These are phyloP conservation scores for Tipula unca DNA, from an alignment of 2,888 invertebrate genomes.

Conservation along the genomic window DNA sequence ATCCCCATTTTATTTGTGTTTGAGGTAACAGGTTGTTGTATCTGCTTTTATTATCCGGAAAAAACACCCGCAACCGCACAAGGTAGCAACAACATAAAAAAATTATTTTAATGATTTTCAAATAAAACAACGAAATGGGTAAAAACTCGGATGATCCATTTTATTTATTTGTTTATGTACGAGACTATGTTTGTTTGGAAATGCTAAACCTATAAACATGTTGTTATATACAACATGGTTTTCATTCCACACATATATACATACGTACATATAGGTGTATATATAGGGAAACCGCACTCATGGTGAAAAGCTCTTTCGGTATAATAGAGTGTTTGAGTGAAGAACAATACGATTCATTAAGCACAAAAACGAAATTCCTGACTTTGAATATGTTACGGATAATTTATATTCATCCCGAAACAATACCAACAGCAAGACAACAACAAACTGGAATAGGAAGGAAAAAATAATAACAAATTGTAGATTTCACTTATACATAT, in stretches of 20 bases:
- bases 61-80: not conserved
- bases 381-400: not conserved
- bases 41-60: not conserved
- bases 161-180: too few species aligned
- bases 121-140: not conserved
- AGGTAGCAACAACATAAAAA: too few species aligned
- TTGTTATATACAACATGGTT: not conserved
- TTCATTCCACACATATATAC: too few species aligned
- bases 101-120: not conserved
- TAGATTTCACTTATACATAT: not conserved
- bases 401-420: not conserved
- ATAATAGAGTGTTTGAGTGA: not conserved
- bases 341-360: too few species aligned
- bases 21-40: not conserved
- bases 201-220: not conserved
- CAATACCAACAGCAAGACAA: too few species aligned
- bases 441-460: too few species aligned
- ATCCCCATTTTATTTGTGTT: not conserved
- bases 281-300: not conserved
- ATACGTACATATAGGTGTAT: too few species aligned
- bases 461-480: too few species aligned
- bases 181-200: too few species aligned
- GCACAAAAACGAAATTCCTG: not conserved
- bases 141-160: not conserved
- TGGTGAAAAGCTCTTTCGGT: not conserved